phyloP scores from a whole-genome alignment of 2,113 vertebrate genomes.

The Nesospiza acunhae region DNA sequence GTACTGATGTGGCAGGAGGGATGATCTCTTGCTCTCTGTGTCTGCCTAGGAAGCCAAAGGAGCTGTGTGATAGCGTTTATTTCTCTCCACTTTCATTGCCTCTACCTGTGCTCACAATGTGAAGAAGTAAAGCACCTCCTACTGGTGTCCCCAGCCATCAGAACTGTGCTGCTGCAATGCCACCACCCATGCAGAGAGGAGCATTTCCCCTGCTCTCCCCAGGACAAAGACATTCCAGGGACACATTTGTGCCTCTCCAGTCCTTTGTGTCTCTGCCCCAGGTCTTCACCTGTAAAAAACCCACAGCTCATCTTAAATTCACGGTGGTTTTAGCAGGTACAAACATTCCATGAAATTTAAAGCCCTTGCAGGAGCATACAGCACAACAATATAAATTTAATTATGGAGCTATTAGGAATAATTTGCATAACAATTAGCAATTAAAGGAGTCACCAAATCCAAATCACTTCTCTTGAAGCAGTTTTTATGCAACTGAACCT shows the following conservation, averaged over 20 bases:
- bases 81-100: background rate
- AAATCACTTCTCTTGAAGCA: background rate
- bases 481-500: background rate
- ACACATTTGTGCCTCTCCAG: background rate
- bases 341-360: background rate
- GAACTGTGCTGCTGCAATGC: background rate
- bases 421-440: constrained; percentile 16
- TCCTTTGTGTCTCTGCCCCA: background rate
- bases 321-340: background rate
- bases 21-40: background rate
- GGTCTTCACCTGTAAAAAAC: background rate
- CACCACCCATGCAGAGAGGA: background rate
- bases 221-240: background rate
- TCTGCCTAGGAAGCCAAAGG: background rate
- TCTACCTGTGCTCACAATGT: background rate
- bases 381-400: background rate
- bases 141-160: background rate
- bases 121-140: background rate
- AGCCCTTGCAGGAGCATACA: background rate
- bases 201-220: background rate
- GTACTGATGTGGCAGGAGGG: background rate
- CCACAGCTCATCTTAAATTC: background rate
- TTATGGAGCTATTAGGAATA: background rate
- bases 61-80: background rate
- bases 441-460: background rate